Conservation (phyloP, 1,140 invertebrate species). For the Zophobas morio region DNA sequence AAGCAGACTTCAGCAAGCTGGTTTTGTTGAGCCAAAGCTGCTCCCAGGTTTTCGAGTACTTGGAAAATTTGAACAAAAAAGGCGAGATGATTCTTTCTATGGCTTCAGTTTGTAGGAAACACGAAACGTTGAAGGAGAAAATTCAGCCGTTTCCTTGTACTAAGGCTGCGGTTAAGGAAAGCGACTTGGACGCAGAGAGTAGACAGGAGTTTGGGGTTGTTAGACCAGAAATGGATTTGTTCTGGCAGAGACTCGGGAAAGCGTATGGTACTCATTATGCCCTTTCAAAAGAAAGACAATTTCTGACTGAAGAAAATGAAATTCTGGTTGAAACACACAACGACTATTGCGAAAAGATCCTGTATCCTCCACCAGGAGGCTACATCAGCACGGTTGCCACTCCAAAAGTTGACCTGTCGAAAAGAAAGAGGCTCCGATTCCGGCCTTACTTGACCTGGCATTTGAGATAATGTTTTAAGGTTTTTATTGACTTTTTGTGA, state of each 20-base stretch:
- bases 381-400: neutral
- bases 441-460: too few relatives aligned
- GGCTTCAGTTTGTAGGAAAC: constrained; percentile 71
- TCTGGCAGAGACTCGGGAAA: constrained; percentile 61
- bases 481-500: too few relatives aligned
- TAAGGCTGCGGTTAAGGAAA: constrained; percentile 25
- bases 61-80: constrained; percentile 65
- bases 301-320: constrained; percentile 59
- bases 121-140: constrained; percentile 73
- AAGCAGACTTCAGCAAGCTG: constrained; percentile 54
- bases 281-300: neutral
- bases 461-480: too few relatives aligned
- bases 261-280: constrained; percentile 50
- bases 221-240: constrained; percentile 52
- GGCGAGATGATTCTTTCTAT: constrained; percentile 71
- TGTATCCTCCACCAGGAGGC: constrained; percentile 46
- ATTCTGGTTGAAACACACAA: constrained; percentile 58
- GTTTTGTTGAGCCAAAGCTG: constrained; percentile 54
- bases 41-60: constrained; percentile 51
- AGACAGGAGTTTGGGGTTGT: constrained; percentile 26
- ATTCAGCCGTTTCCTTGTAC: constrained; percentile 60
- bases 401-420: constrained; percentile 49
- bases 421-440: constrained; percentile 47
- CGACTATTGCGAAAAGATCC: constrained; percentile 59
- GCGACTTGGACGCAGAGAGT: constrained; percentile 46